Conservation (phyloP, 2,888 invertebrate genomes). For the Trisateles emortualis region DNA sequence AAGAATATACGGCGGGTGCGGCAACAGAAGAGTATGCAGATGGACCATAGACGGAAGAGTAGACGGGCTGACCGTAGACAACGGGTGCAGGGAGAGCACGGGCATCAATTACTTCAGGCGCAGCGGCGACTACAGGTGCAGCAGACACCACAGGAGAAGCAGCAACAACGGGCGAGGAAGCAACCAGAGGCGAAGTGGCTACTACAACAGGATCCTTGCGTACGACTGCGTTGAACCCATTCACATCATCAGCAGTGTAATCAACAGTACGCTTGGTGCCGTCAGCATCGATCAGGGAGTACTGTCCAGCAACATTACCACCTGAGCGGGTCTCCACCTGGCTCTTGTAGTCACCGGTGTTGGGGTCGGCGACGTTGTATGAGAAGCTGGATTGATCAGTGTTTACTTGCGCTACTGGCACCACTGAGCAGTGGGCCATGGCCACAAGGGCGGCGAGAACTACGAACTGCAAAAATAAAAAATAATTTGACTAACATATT, state of each 20-base stretch:
- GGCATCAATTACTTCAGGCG: not conserved
- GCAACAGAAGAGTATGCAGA: too few relatives aligned
- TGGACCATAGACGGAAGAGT: slow-evolving; percentile 32
- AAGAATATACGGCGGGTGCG: too few relatives aligned
- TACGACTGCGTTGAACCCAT: slow-evolving; percentile 87
- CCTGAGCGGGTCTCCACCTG: slow-evolving; percentile 85
- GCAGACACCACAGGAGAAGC: not conserved
- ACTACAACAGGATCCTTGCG: slow-evolving; percentile 80
- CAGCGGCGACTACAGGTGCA: not conserved
- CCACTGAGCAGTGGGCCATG: slow-evolving; percentile 76
- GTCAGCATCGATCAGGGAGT: slow-evolving; percentile 85
- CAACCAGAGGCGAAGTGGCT: slow-evolving; percentile 65
- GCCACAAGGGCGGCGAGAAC: slow-evolving; percentile 76
- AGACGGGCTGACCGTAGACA: slow-evolving; percentile 29
- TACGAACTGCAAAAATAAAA: slow-evolving; percentile 68
- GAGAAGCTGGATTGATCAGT: slow-evolving; percentile 83
- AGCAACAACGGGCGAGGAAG: slow-evolving; percentile 32
- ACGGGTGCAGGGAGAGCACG: not conserved
- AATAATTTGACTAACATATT: too few relatives aligned
- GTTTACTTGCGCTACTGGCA: slow-evolving; percentile 85
- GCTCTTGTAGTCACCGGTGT: slow-evolving; percentile 87
- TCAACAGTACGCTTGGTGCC: slow-evolving; percentile 86
- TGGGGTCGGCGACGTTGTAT: slow-evolving; percentile 86
- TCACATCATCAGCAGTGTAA: slow-evolving; percentile 85
- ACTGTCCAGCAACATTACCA: slow-evolving; percentile 84